Evolutionary conservation across 2,113 vertebrate species (phyloP), one percentile per base, ranked within the genome.

Genomic region (Odocoileus virginianus): DNA sequence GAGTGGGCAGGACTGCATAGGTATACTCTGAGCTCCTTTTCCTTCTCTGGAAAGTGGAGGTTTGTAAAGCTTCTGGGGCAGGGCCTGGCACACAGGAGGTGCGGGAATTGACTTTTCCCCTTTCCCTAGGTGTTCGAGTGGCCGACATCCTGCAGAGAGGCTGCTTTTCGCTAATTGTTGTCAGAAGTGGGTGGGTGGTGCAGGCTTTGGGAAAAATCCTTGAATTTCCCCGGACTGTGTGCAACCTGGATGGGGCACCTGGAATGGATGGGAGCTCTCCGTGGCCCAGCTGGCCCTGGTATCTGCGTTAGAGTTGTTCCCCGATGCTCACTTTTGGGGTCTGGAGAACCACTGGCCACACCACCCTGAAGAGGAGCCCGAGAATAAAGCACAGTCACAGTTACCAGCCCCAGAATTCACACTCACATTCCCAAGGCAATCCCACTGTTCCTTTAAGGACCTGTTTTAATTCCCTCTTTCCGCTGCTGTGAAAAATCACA

Each of bases 101-200:
- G 52, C 14, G 1, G 7, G 0, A 10, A 6, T 6, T 7, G 0
- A 0, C 8, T 9, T 9, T 33, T 30, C 33, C 33, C 5, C 3
- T 40, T 21, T 47, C 12, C 79, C 28, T 0, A 3, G 30, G 14
- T 9, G 47, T 40, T n/a, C 0, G n/a, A 0, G 1, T 54, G 25
- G 67, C 57, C 5, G 14, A 7, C 0, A 4, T 17, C 27, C 6
- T 3, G 30, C 4, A 17, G 1, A 3, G 4, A 1, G 55, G 23
- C 36, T 28, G 16, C 33, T 0, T 21, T 13, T 33, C 6, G 64
- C 55, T 9, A 5, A 36, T 5, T 3, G 1, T 6, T 6, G 64
- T n/a, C 54, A 16, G 61, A 50, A 27, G 36, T 40, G 79, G 78
- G 40, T n/a, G 76, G 81, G n/a, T 14, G 45, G 27, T 6, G 28